Conservation (phyloP, 2,113 vertebrate genomes). For the Barbus barbus region DNA sequence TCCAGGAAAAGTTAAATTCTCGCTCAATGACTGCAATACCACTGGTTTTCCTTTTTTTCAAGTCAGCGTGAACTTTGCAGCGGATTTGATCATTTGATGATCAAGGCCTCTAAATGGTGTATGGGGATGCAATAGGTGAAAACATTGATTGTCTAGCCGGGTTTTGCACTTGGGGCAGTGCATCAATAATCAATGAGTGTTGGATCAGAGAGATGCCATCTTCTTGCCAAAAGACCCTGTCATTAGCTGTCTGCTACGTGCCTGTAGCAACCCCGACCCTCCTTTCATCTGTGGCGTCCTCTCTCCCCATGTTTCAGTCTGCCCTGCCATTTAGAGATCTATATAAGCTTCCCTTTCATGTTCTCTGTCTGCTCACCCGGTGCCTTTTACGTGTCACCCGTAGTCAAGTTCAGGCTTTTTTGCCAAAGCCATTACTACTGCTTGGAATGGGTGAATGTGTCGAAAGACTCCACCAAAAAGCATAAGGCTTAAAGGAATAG, state of each 20-base stretch:
- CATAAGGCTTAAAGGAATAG: background rate
- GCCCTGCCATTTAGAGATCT: conserved; percentile 53
- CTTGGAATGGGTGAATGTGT: conserved; percentile 17
- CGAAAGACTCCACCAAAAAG: background rate
- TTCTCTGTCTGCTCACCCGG: conserved; percentile 65
- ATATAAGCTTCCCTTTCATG: conserved; percentile 63
- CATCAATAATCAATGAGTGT: conserved; percentile 76
- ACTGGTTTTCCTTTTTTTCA: background rate
- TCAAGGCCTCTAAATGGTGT: conserved; percentile 64
- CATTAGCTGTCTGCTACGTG: conserved; percentile 65
- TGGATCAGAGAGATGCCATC: conserved; percentile 58
- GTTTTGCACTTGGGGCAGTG: conserved; percentile 60
- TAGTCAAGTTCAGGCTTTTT: conserved; percentile 61
- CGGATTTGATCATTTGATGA: conserved; percentile 60
- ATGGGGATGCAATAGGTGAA: conserved; percentile 47
- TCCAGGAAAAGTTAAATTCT: background rate
- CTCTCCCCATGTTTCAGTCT: conserved; percentile 65
- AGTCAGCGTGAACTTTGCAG: background rate
- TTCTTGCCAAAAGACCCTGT: conserved; percentile 65
- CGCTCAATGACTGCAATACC: conserved; percentile 21
- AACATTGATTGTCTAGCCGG: conserved; percentile 61
- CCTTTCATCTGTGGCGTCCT: conserved; percentile 70
- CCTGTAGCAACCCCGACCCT: conserved; percentile 57
- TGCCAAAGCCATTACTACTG: background rate
- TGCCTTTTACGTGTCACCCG: conserved; percentile 65